Conservation (phyloP, 2,888 invertebrate species). For the Piscicola geometra region DNA sequence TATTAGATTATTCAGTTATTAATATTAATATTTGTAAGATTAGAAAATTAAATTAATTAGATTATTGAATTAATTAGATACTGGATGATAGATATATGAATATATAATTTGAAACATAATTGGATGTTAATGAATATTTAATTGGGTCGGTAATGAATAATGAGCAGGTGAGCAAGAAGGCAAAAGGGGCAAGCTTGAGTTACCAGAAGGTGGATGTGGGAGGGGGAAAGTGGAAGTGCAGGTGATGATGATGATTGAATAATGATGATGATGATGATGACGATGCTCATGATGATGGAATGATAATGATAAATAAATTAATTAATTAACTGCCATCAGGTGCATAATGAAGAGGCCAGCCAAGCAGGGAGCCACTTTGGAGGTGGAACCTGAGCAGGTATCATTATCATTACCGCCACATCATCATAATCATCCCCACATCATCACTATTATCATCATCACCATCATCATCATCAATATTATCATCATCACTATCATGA, state of each 20-base stretch:
- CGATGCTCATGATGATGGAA: background rate
- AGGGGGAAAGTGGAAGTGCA: slow-evolving; percentile 49
- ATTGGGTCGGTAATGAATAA: no score
- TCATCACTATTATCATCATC: no score
- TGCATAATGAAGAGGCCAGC: slow-evolving; percentile 31
- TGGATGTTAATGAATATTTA: no score
- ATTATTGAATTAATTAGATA: background rate
- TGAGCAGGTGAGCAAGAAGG: slow-evolving; percentile 48
- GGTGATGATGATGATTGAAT: slow-evolving; percentile 43
- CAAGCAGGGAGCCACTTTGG: slow-evolving; percentile 34
- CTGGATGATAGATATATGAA: background rate
- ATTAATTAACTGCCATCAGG: no score
- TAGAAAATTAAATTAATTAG: background rate
- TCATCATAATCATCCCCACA: no score
- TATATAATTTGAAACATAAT: no score
- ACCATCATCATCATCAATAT: background rate
- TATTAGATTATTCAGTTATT: no score
- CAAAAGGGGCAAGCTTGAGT: slow-evolving; percentile 49
- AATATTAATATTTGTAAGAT: background rate
- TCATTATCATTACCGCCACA: background rate
- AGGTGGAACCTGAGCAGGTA: slow-evolving; percentile 33
- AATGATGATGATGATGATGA: background rate
- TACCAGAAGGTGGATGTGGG: slow-evolving; percentile 48
- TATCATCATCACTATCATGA: no score
- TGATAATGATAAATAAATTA: background rate